A percentile compares a stretch with the other conserved stretches of the same genome.
Conservation (phyloP, 2,113 vertebrate species). For the Aptenodytes forsteri region DNA sequence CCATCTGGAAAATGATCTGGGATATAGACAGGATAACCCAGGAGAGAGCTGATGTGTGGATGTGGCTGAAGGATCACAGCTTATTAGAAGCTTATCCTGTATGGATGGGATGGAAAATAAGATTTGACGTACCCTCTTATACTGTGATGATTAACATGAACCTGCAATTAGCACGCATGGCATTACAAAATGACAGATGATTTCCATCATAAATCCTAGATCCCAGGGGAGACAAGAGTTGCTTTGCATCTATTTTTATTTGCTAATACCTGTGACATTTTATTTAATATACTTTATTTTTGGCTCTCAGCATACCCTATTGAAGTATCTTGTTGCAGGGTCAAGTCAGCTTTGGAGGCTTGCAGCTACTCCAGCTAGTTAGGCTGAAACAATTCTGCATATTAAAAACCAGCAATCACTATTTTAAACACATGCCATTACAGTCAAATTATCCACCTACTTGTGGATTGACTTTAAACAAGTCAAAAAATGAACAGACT, state of each 20-base stretch:
- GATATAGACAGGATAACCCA: neutral
- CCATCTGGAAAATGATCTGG: constrained; percentile 2
- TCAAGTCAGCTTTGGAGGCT: constrained; percentile 12
- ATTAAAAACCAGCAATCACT: constrained; percentile 18
- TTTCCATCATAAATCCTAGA: constrained; percentile 12
- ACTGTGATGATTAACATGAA: constrained; percentile 8
- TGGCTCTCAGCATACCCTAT: neutral
- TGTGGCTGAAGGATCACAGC: neutral
- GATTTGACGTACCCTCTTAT: constrained; percentile 13
- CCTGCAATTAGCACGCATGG: constrained; percentile 17
- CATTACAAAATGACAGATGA: neutral
- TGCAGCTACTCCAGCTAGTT: neutral
- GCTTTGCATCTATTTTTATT: constrained; percentile 5
- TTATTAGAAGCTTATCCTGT: constrained; percentile 30
- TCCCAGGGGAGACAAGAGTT: neutral
- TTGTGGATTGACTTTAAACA: constrained; percentile 37
- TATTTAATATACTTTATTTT: neutral
- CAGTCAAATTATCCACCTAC: constrained; percentile 65
- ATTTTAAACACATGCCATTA: constrained; percentile 55
- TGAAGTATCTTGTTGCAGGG: neutral
- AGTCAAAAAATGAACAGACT: constrained; percentile 4
- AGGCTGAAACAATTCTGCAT: constrained; percentile 19
- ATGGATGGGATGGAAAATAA: constrained; percentile 27
- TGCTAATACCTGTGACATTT: neutral
- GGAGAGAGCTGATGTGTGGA: neutral